phyloP scores from a whole-genome alignment of 2,113 vertebrate genomes.

The Python bivittatus region DNA sequence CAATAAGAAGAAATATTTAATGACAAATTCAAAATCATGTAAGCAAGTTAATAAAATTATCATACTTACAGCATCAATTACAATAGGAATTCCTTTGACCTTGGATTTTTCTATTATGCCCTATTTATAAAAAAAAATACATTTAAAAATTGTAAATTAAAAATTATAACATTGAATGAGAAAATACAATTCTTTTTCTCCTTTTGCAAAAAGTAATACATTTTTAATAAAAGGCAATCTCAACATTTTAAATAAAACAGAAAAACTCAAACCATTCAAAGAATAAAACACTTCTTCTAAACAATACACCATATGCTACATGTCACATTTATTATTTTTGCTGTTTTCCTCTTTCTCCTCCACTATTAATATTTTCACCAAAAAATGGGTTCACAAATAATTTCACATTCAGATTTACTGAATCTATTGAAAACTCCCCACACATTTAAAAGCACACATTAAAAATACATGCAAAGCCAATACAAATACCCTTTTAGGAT shows the following conservation, averaged over 20 bases:
- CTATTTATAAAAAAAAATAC: conserved; percentile 67
- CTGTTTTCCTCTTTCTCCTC: background rate
- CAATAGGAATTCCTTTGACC: conserved; percentile 85
- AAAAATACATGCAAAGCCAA: background rate
- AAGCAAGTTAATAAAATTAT: conserved; percentile 30
- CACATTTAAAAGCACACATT: background rate
- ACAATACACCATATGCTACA: background rate
- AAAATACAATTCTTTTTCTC: background rate
- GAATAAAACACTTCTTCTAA: background rate
- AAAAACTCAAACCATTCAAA: conserved; percentile 15
- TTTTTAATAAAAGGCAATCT: background rate
- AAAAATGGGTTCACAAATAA: background rate
- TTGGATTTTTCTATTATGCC: conserved; percentile 90
- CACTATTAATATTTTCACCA: background rate
- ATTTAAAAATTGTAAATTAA: conserved; percentile 4
- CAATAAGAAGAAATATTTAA: conserved; percentile 35
- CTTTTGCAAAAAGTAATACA: background rate
- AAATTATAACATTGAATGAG: background rate
- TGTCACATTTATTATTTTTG: background rate
- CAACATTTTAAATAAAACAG: background rate
- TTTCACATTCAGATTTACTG: background rate
- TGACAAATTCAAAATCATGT: background rate
- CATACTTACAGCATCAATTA: conserved; percentile 94
- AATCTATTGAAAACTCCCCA: background rate
- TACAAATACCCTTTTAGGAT: background rate